phyloP scores from a whole-genome alignment of 2,888 invertebrate genomes.

The Sesia apiformis region DNA sequence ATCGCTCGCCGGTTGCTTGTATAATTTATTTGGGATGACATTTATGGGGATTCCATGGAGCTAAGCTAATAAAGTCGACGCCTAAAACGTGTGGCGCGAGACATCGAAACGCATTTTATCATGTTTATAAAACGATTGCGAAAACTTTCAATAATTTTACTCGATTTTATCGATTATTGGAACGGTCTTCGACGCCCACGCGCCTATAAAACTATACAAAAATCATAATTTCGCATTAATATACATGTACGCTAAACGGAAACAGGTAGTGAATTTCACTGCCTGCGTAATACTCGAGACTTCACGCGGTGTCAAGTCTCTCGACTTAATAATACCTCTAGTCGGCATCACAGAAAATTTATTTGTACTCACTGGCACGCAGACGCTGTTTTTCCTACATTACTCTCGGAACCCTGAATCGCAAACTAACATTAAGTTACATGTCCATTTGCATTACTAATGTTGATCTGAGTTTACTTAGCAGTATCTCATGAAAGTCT shows the following conservation, averaged over 20 bases:
- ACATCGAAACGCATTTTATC: conserved; percentile 24
- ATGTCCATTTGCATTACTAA: no score
- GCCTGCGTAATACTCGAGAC: neutral
- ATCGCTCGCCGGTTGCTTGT: conserved; percentile 17
- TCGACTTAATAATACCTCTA: neutral
- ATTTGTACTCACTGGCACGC: no score
- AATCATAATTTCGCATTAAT: conserved; percentile 4
- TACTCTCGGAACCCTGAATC: no score
- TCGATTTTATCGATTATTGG: conserved; percentile 14
- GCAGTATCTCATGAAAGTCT: no score
- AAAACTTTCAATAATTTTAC: conserved; percentile 17
- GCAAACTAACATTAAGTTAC: no score
- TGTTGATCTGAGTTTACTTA: no score
- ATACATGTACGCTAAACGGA: conserved; percentile 2
- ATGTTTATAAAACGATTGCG: conserved; percentile 25
- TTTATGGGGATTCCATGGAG: conserved; percentile 55
- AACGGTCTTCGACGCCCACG: conserved; percentile 8
- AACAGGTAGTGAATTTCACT: neutral
- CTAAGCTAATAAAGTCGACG: conserved; percentile 43
- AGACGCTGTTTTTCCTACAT: no score
- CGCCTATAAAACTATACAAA: conserved; percentile 7
- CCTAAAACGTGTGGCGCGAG: conserved; percentile 37
- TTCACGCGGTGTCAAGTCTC: neutral
- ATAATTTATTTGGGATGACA: conserved; percentile 59
- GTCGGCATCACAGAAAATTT: no score